Evolutionary conservation across 2,113 vertebrate species (phyloP).

Genomic region (Halcyon malimbica): DNA sequence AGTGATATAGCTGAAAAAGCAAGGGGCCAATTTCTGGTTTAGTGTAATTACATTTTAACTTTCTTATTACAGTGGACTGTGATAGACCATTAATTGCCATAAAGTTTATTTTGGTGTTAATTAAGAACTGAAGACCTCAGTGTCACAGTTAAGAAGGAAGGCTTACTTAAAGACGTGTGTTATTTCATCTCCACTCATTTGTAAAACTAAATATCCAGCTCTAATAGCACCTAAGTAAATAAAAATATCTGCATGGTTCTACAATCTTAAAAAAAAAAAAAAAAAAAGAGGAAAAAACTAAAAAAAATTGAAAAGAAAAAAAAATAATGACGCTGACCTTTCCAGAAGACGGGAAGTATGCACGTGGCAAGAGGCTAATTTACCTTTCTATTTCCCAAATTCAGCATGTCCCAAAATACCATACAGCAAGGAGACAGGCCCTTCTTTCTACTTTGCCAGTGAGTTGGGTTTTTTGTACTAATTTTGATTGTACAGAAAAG

Average conservation of each 20-base stretch:
- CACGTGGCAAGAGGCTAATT: constrained; percentile 81
- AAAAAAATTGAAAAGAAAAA: not conserved
- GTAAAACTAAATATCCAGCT: constrained; percentile 51
- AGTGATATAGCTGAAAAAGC: constrained; percentile 43
- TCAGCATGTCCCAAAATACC: constrained; percentile 89
- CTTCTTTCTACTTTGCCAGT: constrained; percentile 90
- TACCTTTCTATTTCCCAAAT: constrained; percentile 87
- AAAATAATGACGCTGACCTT: constrained; percentile 67
- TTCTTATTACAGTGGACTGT: constrained; percentile 32
- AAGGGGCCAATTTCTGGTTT: constrained; percentile 29
- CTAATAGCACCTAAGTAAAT: constrained; percentile 58
- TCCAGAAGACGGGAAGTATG: constrained; percentile 75
- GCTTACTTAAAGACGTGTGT: not conserved
- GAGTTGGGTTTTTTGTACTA: constrained; percentile 86
- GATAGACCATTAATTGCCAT: constrained; percentile 3
- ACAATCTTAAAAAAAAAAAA: not conserved
- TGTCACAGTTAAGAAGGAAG: constrained; percentile 27
- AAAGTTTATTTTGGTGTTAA: constrained; percentile 27
- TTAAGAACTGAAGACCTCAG: not conserved
- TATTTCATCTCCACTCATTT: constrained; percentile 49
- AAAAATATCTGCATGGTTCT: constrained; percentile 73
- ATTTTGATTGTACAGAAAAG: constrained; percentile 79
- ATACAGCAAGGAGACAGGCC: constrained; percentile 88
- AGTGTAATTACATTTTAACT: constrained; percentile 37
- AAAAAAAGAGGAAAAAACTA: not conserved